Evolutionary conservation across 64 coral and sea anemone species (phyloP), one percentile per base, ranked within the genome.

Genomic region (Montipora efflorescens): DNA sequence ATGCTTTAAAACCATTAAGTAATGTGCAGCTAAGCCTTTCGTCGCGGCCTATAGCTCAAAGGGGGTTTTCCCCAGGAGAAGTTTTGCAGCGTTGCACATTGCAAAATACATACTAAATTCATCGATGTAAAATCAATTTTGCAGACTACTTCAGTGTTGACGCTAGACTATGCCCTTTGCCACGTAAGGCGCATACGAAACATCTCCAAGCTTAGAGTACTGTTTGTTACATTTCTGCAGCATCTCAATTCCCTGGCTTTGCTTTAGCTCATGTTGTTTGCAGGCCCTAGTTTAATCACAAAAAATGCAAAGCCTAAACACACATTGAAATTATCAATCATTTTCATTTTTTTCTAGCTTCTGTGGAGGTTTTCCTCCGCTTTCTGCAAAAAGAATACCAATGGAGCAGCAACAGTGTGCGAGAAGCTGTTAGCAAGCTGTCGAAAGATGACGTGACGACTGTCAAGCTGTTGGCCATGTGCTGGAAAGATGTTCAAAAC

Each of bases 371-470:
- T 12, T 93, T 93, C 70, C 74, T 93, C 3, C 53, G 48, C 47
- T 47, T 77, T 70, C 67, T 93, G 6, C 70, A 87, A 28, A 52
- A 69, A 9, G 76, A 87, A 44, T 79, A 93, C 18, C 18, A 79
- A 23, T 93, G 91, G 91, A 9, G 23, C 4, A 64, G 72, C 4
- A 85, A 49, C 45, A 79, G n/a, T 21, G 36, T 87, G 19, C 21
- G 14, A 11, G 25, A 28, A 1, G 28, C 87, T 4, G 23, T 47
- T 4, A 59, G 28, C 13, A 20, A 52, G 53, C 52, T 92, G 15
- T 45, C n/a, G 4, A 64, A 79, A 46, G 62, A 87, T 59, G 91
- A 93, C 74, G 47, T 93, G 10, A 93, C 69, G n/a, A 87, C 19
- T 21, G 81, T 93, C 44, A 57, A 13, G 28, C 59, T 87, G 18